Percentiles rank a stretch among this genome's conserved stretches.
Evolutionary conservation across 2,888 invertebrate species (phyloP).

Genomic region (Mesodorylaimus sp.): DNA sequence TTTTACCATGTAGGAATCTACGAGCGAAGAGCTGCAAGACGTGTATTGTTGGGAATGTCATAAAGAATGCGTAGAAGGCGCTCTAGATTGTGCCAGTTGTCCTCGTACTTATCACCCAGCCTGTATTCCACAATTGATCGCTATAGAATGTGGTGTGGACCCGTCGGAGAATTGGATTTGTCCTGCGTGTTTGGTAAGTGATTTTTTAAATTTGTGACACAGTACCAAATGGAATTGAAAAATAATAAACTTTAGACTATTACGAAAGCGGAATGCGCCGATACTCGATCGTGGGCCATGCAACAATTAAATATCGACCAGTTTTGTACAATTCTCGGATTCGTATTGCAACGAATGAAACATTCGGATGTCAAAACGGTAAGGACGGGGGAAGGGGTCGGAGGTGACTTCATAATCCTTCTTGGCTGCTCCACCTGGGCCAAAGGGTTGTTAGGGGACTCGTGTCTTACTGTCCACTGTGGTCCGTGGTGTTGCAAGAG

Average conservation of each 20-base stretch:
- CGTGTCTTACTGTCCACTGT: too few relatives aligned
- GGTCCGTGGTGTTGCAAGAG: too few relatives aligned
- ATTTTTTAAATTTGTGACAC: not conserved
- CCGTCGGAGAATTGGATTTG: slow-evolving; percentile 53
- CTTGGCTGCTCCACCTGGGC: too few relatives aligned
- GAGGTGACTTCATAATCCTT: too few relatives aligned
- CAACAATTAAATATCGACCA: slow-evolving; percentile 51
- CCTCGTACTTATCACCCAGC: slow-evolving; percentile 62
- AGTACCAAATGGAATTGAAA: not conserved
- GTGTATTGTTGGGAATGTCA: slow-evolving; percentile 82
- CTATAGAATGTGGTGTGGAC: slow-evolving; percentile 10
- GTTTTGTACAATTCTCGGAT: slow-evolving; percentile 55
- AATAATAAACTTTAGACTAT: slow-evolving; percentile 22
- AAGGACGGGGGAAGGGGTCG: too few relatives aligned
- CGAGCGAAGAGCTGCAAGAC: slow-evolving; percentile 37
- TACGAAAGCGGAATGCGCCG: slow-evolving; percentile 30
- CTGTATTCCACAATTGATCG: slow-evolving; percentile 37
- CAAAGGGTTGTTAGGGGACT: too few relatives aligned
- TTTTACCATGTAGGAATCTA: too few relatives aligned
- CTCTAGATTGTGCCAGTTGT: slow-evolving; percentile 55
- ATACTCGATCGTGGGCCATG: slow-evolving; percentile 45
- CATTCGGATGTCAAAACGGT: slow-evolving; percentile 61
- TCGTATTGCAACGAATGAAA: slow-evolving; percentile 60
- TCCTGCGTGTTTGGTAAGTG: slow-evolving; percentile 49
- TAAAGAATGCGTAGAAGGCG: slow-evolving; percentile 39